These are phyloP conservation scores for Perognathus longimembris DNA, from an alignment of 2,113 vertebrate species.

Conservation along the genomic window DNA sequence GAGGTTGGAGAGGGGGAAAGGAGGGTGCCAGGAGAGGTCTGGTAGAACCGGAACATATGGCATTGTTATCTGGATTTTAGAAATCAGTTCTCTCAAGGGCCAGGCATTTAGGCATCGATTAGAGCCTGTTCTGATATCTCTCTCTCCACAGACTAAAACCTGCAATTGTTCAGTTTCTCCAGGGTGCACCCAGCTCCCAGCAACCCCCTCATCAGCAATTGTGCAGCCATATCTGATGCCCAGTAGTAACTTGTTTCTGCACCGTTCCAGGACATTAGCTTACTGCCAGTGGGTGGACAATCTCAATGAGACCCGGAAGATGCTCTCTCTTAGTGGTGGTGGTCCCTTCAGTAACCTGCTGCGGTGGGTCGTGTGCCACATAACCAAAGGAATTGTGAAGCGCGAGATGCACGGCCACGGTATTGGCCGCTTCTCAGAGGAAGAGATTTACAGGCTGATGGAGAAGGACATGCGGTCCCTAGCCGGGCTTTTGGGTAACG, in stretches of 20 bases:
- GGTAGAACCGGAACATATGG: neutral
- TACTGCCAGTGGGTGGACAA: constrained; percentile 99
- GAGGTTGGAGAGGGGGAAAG: neutral
- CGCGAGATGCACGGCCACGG: constrained; percentile 98
- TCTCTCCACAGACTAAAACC: neutral
- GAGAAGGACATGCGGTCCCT: constrained; percentile 98
- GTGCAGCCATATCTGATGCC: constrained; percentile 42
- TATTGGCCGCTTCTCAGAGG: constrained; percentile 95
- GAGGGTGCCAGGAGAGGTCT: neutral
- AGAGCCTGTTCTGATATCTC: neutral
- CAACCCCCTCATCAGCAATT: neutral
- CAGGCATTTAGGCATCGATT: neutral
- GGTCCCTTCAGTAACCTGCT: constrained; percentile 96
- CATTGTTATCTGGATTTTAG: neutral
- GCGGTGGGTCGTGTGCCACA: constrained; percentile 95
- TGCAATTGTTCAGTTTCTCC: neutral
- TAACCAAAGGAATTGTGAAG: constrained; percentile 96
- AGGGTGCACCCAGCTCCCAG: neutral
- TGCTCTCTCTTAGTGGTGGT: constrained; percentile 92
- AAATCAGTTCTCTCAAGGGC: neutral
- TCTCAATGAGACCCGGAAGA: constrained; percentile 94
- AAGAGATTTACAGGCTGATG: constrained; percentile 96
- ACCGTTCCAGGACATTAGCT: constrained; percentile 92
- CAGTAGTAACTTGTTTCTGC: constrained; percentile 70
- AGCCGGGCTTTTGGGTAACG: constrained; percentile 94